Percentiles rank a stretch among this genome's conserved stretches.
These are phyloP conservation scores for Chiloscyllium punctatum DNA, from an alignment of 2,797 vertebrate genomes.

Conservation along the genomic window DNA sequence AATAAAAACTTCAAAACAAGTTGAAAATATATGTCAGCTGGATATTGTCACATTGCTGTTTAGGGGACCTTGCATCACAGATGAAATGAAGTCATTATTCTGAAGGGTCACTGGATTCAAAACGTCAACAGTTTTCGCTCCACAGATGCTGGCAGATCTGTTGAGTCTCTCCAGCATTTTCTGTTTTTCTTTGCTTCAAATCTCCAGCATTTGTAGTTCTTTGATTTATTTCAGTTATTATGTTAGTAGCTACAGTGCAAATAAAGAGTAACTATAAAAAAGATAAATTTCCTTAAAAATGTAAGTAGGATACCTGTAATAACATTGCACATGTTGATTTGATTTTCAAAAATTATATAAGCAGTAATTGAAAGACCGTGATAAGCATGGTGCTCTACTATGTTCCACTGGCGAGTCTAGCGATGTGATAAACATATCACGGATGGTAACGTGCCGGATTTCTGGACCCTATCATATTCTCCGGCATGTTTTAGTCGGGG, in stretches of 20 bases:
- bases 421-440: not conserved
- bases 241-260: not conserved
- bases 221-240: too few relatives aligned
- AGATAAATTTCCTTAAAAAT: not conserved
- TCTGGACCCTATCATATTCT: not conserved
- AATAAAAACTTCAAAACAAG: not conserved
- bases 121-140: too few relatives aligned
- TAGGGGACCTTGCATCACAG: not conserved
- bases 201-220: too few relatives aligned
- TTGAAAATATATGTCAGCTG: not conserved
- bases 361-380: not conserved
- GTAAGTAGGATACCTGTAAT: not conserved
- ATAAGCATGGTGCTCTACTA: not conserved
- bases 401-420: not conserved
- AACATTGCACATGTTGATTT: not conserved
- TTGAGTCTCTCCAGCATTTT: too few relatives aligned
- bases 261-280: too few relatives aligned
- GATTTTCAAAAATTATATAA: not conserved
- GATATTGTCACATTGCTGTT: not conserved
- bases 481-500: not conserved
- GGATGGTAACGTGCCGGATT: not conserved
- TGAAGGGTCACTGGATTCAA: not conserved
- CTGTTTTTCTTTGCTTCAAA: too few relatives aligned
- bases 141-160: too few relatives aligned
- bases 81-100: not conserved